phyloP scores from a whole-genome alignment of 2,113 vertebrate genomes.

The Corythaeola cristata region DNA sequence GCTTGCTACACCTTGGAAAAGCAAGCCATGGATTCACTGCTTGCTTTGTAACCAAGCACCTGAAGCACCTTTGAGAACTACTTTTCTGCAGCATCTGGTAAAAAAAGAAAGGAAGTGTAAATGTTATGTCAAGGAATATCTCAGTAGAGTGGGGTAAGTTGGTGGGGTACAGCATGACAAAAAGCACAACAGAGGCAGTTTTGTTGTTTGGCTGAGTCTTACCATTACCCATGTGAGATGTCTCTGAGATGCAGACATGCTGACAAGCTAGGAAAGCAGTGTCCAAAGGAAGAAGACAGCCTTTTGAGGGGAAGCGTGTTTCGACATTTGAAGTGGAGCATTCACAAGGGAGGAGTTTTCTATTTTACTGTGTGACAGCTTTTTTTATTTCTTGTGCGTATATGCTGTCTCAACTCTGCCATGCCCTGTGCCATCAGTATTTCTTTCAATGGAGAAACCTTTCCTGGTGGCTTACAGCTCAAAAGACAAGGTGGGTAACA shows the following conservation, averaged over 20 bases:
- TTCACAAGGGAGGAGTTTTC: not conserved
- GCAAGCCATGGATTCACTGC: not conserved
- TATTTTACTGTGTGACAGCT: not conserved
- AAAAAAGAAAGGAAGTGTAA: not conserved
- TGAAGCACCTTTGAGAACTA: not conserved
- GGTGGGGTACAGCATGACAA: fast-evolving
- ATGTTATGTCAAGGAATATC: not conserved
- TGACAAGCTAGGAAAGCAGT: not conserved
- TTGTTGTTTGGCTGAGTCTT: not conserved
- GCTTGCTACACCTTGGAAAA: not conserved
- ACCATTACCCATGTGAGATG: not conserved
- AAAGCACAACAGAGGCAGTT: not conserved
- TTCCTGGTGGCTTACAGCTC: not conserved
- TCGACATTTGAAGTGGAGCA: not conserved
- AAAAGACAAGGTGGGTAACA: not conserved
- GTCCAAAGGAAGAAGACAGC: not conserved
- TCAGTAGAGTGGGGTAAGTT: not conserved
- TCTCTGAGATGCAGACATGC: not conserved
- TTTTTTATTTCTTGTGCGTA: not conserved
- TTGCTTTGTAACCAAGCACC: not conserved
- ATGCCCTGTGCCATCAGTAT: not conserved
- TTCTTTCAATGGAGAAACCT: not conserved
- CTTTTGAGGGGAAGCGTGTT: not conserved
- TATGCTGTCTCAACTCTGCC: not conserved
- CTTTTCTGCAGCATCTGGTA: not conserved